These are phyloP conservation scores for Lingula anatina DNA, from an alignment of 2,888 invertebrate species.

Conservation along the genomic window DNA sequence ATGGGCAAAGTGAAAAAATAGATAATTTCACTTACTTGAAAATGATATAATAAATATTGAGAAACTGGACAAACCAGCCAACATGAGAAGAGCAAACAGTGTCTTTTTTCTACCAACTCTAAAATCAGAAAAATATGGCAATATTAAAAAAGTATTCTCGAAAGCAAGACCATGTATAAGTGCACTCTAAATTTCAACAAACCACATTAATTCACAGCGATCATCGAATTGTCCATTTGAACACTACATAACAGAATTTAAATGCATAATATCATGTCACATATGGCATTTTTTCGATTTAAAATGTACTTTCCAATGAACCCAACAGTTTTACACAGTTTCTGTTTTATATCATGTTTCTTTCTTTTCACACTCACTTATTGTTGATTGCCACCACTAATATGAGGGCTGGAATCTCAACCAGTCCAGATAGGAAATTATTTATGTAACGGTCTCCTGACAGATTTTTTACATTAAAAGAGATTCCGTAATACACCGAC, in stretches of 20 bases:
- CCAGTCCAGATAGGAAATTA: constrained; percentile 41
- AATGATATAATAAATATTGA: constrained; percentile 35
- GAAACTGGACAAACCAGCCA: constrained; percentile 34
- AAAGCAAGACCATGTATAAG: too few species aligned
- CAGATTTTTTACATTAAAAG: constrained; percentile 37
- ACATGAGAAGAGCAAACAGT: constrained; percentile 25
- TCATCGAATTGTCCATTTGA: not conserved
- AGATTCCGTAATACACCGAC: constrained; percentile 43
- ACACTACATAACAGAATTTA: too few species aligned
- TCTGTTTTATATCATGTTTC: too few species aligned
- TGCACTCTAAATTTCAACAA: too few species aligned
- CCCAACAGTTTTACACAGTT: too few species aligned
- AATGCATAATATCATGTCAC: too few species aligned
- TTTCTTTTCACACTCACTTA: too few species aligned
- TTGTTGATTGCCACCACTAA: constrained; percentile 41
- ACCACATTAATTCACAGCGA: too few species aligned
- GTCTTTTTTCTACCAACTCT: constrained; percentile 37
- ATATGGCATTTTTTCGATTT: too few species aligned
- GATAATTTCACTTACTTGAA: constrained; percentile 18
- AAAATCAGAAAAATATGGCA: not conserved
- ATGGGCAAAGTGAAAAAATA: too few species aligned
- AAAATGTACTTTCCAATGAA: too few species aligned
- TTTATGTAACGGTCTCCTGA: constrained; percentile 41
- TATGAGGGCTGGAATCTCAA: constrained; percentile 43
- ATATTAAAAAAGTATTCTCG: too few species aligned